phyloP scores from a whole-genome alignment of 2,113 vertebrate genomes.

The Mesembrinibis cayennensis region DNA sequence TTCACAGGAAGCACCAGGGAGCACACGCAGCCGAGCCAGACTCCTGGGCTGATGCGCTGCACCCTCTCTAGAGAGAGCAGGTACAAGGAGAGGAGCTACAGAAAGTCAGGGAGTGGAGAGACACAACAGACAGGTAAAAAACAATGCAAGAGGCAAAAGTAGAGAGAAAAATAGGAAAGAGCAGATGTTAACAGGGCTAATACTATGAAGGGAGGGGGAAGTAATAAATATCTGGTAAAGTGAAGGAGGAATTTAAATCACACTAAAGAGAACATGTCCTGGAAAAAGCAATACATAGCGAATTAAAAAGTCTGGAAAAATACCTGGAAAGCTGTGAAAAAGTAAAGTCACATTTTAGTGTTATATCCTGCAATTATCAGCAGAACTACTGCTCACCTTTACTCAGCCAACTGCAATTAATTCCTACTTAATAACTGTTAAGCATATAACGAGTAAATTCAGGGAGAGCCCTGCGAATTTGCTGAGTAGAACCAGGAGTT shows the following conservation, averaged over 20 bases:
- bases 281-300: accelerated
- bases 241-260: not conserved
- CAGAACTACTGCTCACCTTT: not conserved
- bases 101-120: not conserved
- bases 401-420: not conserved
- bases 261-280: not conserved
- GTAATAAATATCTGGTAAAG: not conserved
- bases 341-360: not conserved
- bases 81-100: not conserved
- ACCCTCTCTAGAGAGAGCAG: not conserved
- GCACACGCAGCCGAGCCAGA: not conserved
- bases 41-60: not conserved
- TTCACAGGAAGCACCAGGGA: not conserved
- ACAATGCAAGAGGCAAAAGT: not conserved
- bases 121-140: not conserved
- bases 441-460: not conserved
- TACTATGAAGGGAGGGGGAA: accelerated
- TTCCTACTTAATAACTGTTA: not conserved
- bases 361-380: not conserved
- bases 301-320: not conserved
- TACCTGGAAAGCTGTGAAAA: not conserved
- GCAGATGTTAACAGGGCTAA: not conserved
- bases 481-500: not conserved
- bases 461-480: not conserved
- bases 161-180: not conserved